These are phyloP conservation scores for rabbit (Oryctolagus cuniculus) DNA, from an alignment of 2,113 vertebrate genomes.

Conservation along the genomic window mOryCun1.1 NC_091441.1:87342001-87342500, in stretches of 20 bases:
- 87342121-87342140: slow-evolving; percentile 93
- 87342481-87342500: slow-evolving; percentile 53
- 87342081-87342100: slow-evolving; percentile 92
- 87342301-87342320: slow-evolving; percentile 92
- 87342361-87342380: slow-evolving; percentile 88
- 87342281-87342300: slow-evolving; percentile 93
- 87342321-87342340: slow-evolving; percentile 95
- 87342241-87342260: slow-evolving; percentile 88
- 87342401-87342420: slow-evolving; percentile 73
- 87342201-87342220: slow-evolving; percentile 91
- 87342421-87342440: slow-evolving; percentile 63
- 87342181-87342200: slow-evolving; percentile 93
- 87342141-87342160: slow-evolving; percentile 90
- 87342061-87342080: slow-evolving; percentile 93
- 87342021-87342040: slow-evolving; percentile 99
- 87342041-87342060: slow-evolving; percentile 93
- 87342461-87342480: slow-evolving; percentile 71
- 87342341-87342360: slow-evolving; percentile 93
- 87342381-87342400: slow-evolving; percentile 81
- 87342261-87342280: slow-evolving; percentile 91
- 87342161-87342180: slow-evolving; percentile 91
- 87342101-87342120: slow-evolving; percentile 92
- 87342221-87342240: slow-evolving; percentile 93
- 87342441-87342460: slow-evolving; percentile 78
- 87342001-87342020: slow-evolving; percentile 96